Percentiles rank a stretch among this genome's conserved stretches.
These are phyloP conservation scores for Aegotheles bennettii DNA, from an alignment of 2,113 vertebrate species.

Conservation along the genomic window DNA sequence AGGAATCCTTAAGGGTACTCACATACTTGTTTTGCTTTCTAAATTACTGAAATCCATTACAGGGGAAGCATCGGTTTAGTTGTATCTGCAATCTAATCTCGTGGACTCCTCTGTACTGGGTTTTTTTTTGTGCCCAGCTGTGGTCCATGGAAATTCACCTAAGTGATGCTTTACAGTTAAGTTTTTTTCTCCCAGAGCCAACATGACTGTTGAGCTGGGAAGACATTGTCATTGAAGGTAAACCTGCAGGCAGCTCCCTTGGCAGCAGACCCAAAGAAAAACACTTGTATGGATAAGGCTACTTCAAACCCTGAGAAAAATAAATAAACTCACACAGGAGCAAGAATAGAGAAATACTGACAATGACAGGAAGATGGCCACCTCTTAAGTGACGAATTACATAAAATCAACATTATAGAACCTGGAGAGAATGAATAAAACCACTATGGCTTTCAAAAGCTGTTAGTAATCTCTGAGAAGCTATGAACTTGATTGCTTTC, in stretches of 20 bases:
- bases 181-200: not conserved
- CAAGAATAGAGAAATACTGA: not conserved
- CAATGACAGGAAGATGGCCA: not conserved
- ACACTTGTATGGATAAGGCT: not conserved
- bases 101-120: not conserved
- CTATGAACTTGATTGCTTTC: not conserved
- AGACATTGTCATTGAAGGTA: not conserved
- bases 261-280: not conserved
- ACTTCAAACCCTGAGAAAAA: not conserved
- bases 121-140: not conserved
- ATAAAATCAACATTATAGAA: not conserved
- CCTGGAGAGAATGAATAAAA: not conserved
- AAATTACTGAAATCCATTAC: not conserved
- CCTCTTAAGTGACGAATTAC: not conserved
- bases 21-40: not conserved
- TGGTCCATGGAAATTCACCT: not conserved
- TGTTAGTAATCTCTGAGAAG: not conserved
- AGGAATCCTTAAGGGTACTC: not conserved
- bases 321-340: accelerated
- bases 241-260: not conserved
- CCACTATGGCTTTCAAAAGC: not conserved
- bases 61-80: not conserved
- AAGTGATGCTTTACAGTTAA: not conserved
- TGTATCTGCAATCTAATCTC: not conserved
- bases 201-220: not conserved